Evolutionary conservation across 1,140 invertebrate genomes (phyloP), one percentile per base, ranked within the genome.

Genomic region (Mya arenaria): DNA sequence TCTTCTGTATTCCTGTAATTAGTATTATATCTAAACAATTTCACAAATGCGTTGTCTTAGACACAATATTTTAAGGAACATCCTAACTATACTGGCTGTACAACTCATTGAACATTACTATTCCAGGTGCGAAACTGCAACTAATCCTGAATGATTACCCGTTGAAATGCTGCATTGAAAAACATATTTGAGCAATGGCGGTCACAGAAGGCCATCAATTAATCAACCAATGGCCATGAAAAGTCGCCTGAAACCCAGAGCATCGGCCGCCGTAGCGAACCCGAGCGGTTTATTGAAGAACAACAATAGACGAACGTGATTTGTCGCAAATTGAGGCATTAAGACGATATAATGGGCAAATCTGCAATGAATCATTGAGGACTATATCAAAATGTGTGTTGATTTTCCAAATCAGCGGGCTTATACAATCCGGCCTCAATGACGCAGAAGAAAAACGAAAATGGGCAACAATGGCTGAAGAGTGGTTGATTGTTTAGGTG

Each of bases 271-370:
- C 25, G 25, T 52, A 23, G 48, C 25, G 19, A n/a, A n/a, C 41
- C 48, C 17, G 25, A 52, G 48, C 25, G 48, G 48, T 52, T 52
- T 52, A 52, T 52, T 17, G 25, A 23, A 52, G 19, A 52, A 52
- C 48, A 36, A 75, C 72, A 75, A 75, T 62, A 48, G 17, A 10
- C 0, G 63, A 41, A 68, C 75, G 75, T 78, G 75, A 78, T 78
- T 78, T 78, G 75, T 78, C 75, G 75, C 65, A 78, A 78, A 78
- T 78, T 78, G 75, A 68, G 52, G 75, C 75, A 78, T 78, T 78
- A 78, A 65, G 4, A 37, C 28, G 28, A 48, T 78, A 28, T 55
- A 52, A 56, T 32, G 62, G 41, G 56, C 34, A 78, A 78, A 78
- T 34, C 44, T 44, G 19, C 44, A 36, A 78, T 55, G 75, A 68